Conservation (phyloP, 2,797 vertebrate species). For the Prunella strophiata region DNA sequence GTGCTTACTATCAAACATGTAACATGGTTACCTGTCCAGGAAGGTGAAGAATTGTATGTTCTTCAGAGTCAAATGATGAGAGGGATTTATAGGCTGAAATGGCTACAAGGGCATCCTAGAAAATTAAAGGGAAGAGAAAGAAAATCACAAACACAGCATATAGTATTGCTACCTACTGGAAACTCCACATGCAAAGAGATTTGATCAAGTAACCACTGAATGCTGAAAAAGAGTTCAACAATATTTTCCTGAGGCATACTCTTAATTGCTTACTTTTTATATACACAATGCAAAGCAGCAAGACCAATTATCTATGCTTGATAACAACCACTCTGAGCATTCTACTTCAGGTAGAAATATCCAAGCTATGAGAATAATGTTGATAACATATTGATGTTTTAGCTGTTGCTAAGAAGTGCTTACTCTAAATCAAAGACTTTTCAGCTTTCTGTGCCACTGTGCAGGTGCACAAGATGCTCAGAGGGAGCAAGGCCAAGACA, state of each 20-base stretch:
- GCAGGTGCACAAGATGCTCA: neutral
- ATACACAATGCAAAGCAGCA: neutral
- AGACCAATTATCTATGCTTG: neutral
- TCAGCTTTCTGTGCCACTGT: neutral
- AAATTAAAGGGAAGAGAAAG: neutral
- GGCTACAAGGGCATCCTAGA: slow-evolving; percentile 83
- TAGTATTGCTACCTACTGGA: neutral
- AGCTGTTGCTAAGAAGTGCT: neutral
- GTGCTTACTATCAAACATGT: neutral
- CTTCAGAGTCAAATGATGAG: slow-evolving; percentile 81
- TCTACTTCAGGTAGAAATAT: neutral
- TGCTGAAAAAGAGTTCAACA: neutral
- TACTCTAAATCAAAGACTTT: neutral
- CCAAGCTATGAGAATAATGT: neutral
- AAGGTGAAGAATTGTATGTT: slow-evolving; percentile 86
- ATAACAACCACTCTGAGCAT: neutral
- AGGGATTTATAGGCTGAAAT: slow-evolving; percentile 89
- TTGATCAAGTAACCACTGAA: neutral
- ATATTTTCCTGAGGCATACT: neutral
- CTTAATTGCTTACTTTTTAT: neutral
- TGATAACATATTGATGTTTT: neutral
- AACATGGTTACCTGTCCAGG: slow-evolving; percentile 83
- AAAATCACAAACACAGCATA: neutral
- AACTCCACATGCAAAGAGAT: neutral
- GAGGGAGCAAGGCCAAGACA: neutral